phyloP scores from a whole-genome alignment of 2,888 invertebrate species.

The Ganaspis brasiliensis region DNA sequence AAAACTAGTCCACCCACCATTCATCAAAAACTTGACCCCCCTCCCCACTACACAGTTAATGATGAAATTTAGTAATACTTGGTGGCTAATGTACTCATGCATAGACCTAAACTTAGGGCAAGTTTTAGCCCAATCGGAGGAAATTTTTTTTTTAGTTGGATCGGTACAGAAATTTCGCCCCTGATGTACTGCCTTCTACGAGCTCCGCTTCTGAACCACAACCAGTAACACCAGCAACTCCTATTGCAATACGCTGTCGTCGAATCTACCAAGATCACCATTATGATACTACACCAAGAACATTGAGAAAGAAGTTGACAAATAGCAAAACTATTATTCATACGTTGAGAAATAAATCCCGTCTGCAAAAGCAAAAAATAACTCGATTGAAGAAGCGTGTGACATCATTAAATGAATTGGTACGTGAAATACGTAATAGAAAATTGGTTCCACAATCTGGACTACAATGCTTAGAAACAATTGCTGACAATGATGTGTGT shows the following conservation, averaged over 20 bases:
- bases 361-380: slow-evolving; percentile 29
- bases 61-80: too few species aligned
- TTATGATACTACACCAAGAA: not conserved
- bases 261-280: slow-evolving; percentile 29
- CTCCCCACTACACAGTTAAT: too few species aligned
- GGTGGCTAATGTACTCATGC: too few species aligned
- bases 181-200: too few species aligned
- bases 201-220: not conserved
- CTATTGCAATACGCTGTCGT: not conserved
- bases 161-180: too few species aligned
- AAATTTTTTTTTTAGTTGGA: too few species aligned
- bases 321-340: not conserved
- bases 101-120: too few species aligned
- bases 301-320: slow-evolving; percentile 1
- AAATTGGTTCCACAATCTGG: slow-evolving; percentile 43
- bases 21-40: too few species aligned
- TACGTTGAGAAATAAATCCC: not conserved
- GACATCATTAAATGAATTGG: slow-evolving; percentile 38
- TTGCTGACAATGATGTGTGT: slow-evolving; percentile 48
- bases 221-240: not conserved
- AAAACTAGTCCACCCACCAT: too few species aligned
- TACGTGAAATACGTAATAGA: slow-evolving; percentile 39
- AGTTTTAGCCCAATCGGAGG: too few species aligned
- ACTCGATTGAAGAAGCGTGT: slow-evolving; percentile 34
- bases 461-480: slow-evolving; percentile 41